Base-by-base conservation (phyloP, 92 coral and sea anemone genomes). In the Parazoanthus atlanticus region DNA sequence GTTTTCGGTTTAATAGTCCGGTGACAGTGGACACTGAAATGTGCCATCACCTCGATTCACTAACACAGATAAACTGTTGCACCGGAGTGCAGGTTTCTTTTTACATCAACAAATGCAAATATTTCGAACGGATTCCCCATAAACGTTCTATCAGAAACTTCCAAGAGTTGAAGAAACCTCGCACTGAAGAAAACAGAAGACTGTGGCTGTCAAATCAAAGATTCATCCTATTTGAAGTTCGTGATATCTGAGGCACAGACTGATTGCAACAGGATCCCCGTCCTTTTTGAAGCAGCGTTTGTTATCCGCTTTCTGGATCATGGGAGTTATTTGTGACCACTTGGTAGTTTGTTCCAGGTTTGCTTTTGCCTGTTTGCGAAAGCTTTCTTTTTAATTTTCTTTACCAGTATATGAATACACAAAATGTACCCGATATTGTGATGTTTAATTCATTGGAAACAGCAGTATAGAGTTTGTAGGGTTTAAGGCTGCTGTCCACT, bases 341-440 rank as follows among this genome's bases (percentile, higher is more conserved):
- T 43, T 71, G 78, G 87, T 70, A 69, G 78, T 84, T 84, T 84
- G 78, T 84, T 84, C 78, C 23, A 84, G 64, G 64, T 71, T 43
- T 71, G 78, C 78, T 84, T 67, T 84, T 84, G 29, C 67, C 76
- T 12, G 78, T 58, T 31, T 34, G 46, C 75, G 76, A 28, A 82
- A 69, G 76, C 71, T 10, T 66, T 41, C 30, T 61, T 75, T 75
- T 33, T 33, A 33, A 41, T 34, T 75, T 21, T 32, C 26, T 75
- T 75, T 23, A 30, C 17, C 77, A 1, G 43, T 30, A 33, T 36
- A 16, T 34, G 29, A 36, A 75, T 75, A n/a, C 46, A 36, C 79
- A 19, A 25, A 19, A 36, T 38, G 26, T 75, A 36, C 46, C 28
- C 26, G 12, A 75, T 36, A 21, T 74, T 36, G 43, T 36, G 16